These are phyloP conservation scores for Psylliodes chrysocephalus DNA, from an alignment of 2,888 invertebrate species.

Conservation along the genomic window DNA sequence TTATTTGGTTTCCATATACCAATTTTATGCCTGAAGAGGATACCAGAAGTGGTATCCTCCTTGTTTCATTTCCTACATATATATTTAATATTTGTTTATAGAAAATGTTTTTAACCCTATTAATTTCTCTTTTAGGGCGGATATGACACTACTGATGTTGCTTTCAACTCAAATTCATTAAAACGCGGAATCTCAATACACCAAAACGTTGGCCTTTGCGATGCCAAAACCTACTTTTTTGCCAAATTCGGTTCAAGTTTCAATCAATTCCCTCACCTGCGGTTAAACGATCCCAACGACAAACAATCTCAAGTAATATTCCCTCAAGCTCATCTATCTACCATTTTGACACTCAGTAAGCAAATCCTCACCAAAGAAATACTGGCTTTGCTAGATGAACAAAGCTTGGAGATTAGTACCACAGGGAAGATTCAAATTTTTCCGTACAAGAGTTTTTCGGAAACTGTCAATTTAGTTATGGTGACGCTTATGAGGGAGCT, in stretches of 20 bases:
- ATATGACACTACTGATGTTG: constrained; percentile 57
- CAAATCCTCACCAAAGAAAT: constrained; percentile 87
- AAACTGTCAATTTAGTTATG: constrained; percentile 92
- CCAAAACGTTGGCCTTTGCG: constrained; percentile 65
- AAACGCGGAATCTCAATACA: constrained; percentile 52
- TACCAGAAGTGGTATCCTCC: no score
- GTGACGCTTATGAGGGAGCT: constrained; percentile 91
- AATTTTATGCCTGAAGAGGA: no score
- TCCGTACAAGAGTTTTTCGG: constrained; percentile 94
- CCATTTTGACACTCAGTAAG: constrained; percentile 83
- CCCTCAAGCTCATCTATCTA: constrained; percentile 81
- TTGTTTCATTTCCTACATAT: no score
- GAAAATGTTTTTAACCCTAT: no score
- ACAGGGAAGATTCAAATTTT: constrained; percentile 78
- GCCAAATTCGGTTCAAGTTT: constrained; percentile 93
- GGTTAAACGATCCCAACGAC: constrained; percentile 76
- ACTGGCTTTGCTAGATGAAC: constrained; percentile 80
- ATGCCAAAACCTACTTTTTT: constrained; percentile 88
- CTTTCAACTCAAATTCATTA: constrained; percentile 52
- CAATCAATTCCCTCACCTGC: constrained; percentile 87
- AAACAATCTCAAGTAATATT: constrained; percentile 74
- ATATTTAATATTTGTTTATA: no score
- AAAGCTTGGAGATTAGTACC: constrained; percentile 81
- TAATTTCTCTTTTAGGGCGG: constrained; percentile 48
- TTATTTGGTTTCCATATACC: no score